Conservation (phyloP, 2,113 vertebrate species). For the Hippocampus barbouri region DNA sequence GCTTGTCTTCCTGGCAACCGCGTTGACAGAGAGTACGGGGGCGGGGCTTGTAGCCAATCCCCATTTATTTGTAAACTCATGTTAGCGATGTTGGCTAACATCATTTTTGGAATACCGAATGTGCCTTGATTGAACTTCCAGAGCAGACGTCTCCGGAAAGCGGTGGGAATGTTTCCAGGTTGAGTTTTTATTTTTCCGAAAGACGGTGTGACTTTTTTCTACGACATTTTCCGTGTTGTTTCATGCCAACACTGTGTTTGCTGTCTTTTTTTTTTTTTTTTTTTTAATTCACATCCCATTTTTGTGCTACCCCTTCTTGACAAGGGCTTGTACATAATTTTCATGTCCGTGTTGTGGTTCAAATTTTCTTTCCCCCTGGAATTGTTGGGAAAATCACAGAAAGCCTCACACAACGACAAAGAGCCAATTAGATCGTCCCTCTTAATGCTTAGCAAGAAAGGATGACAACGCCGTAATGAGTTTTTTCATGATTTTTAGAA, state of each 20-base stretch:
- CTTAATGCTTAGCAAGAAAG: slow-evolving; percentile 31
- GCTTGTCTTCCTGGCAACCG: slow-evolving; percentile 42
- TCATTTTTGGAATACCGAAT: slow-evolving; percentile 45
- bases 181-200: not conserved
- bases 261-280: slow-evolving; percentile 38
- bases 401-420: slow-evolving; percentile 45
- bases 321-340: slow-evolving; percentile 58
- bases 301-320: slow-evolving; percentile 26
- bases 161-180: not conserved
- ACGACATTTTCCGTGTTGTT: not conserved
- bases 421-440: slow-evolving; percentile 63
- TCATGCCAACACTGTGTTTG: slow-evolving; percentile 27
- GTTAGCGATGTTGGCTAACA: not conserved
- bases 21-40: slow-evolving; percentile 3
- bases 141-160: slow-evolving; percentile 19
- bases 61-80: not conserved
- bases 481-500: not conserved
- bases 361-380: slow-evolving; percentile 12
- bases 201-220: not conserved
- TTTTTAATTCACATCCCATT: slow-evolving; percentile 51
- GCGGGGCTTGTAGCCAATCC: not conserved
- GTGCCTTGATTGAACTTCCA: slow-evolving; percentile 64
- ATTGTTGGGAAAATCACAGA: slow-evolving; percentile 66
- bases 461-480: not conserved
- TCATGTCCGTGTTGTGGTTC: slow-evolving; percentile 37